Percentiles rank a stretch among this genome's conserved stretches.
phyloP scores from a whole-genome alignment of 2,113 vertebrate genomes.

The Balaeniceps rex region DNA sequence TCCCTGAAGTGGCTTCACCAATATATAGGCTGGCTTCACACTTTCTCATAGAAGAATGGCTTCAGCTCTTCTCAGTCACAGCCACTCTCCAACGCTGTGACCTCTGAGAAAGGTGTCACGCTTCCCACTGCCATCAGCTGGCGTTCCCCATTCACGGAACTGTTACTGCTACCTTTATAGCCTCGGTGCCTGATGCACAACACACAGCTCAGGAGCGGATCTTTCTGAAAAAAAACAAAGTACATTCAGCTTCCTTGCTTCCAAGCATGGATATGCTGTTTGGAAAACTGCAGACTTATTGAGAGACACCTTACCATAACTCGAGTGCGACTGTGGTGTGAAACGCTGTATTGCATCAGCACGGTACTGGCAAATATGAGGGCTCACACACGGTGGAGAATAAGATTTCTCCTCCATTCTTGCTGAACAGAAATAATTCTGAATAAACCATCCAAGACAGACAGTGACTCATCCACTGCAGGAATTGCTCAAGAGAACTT shows the following conservation, averaged over 20 bases:
- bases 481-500: slow-evolving; percentile 47
- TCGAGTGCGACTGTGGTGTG: background rate
- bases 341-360: background rate
- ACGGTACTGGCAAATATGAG: background rate
- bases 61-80: background rate
- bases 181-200: background rate
- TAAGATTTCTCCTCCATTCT: background rate
- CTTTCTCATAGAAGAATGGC: background rate
- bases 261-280: background rate
- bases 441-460: slow-evolving; percentile 41
- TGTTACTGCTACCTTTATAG: background rate
- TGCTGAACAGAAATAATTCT: background rate
- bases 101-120: background rate
- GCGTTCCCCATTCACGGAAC: background rate
- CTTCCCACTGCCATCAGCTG: background rate
- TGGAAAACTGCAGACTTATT: background rate
- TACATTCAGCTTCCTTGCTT: background rate
- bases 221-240: background rate
- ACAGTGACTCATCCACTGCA: slow-evolving; percentile 48
- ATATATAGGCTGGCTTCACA: slow-evolving; percentile 13
- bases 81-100: background rate
- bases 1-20: slow-evolving; percentile 17
- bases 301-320: background rate
- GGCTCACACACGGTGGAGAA: background rate
- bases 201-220: background rate